Percentiles rank a stretch among this genome's conserved stretches.
Conservation (phyloP, 2,797 vertebrate species). For the Sebastes baramenuke region DNA sequence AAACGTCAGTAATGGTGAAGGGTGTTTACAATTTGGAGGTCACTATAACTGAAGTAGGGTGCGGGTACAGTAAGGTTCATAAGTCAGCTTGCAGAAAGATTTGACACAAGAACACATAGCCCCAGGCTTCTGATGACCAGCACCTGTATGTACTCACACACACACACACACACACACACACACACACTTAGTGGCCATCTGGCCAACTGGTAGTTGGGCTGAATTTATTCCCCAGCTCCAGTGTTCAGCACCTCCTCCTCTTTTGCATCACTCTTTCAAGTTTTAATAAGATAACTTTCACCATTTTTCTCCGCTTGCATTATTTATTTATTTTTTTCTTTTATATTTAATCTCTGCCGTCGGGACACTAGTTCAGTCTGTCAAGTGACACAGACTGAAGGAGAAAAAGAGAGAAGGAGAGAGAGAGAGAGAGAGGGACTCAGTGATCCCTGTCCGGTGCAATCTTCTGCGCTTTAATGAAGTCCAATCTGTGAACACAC, state of each 20-base stretch:
- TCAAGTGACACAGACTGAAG: conserved; percentile 47
- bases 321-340: conserved; percentile 66
- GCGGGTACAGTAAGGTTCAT: background rate
- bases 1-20: background rate
- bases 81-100: background rate
- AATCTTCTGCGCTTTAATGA: conserved; percentile 78
- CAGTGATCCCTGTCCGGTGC: conserved; percentile 72
- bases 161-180: background rate
- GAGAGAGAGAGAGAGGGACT: conserved; percentile 17
- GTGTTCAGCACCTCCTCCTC: conserved; percentile 47
- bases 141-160: background rate
- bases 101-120: background rate
- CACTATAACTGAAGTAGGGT: background rate
- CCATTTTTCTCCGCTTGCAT: conserved; percentile 54
- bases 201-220: conserved; percentile 32
- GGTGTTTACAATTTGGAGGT: background rate
- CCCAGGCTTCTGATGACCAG: background rate
- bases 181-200: conserved; percentile 28
- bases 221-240: conserved; percentile 36
- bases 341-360: conserved; percentile 72
- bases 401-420: conserved; percentile 12
- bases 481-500: conserved; percentile 78
- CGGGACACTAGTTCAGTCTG: conserved; percentile 63
- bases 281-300: conserved; percentile 80
- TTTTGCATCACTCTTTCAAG: conserved; percentile 74